phyloP scores from a whole-genome alignment of 2,888 invertebrate genomes.

The Dynastes grantii region DNA sequence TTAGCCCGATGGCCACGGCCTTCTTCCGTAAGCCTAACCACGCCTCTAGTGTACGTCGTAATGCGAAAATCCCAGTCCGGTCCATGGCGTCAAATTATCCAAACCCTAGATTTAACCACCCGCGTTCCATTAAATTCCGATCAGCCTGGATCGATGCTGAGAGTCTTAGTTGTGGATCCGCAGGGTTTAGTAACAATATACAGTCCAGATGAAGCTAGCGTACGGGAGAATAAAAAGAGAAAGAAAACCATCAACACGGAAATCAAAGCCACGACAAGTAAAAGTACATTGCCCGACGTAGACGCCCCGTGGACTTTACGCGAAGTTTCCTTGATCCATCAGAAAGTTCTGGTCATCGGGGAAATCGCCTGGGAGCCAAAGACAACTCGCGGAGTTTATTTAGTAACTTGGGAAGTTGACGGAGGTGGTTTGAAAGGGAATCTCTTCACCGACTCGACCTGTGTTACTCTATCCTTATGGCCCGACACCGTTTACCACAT shows the following conservation, averaged over 20 bases:
- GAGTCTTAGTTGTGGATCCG: slow-evolving; percentile 81
- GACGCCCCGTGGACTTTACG: slow-evolving; percentile 77
- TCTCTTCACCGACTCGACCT: slow-evolving; percentile 85
- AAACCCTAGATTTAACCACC: slow-evolving; percentile 78
- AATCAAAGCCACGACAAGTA: slow-evolving; percentile 72
- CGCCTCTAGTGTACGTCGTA: slow-evolving; percentile 79
- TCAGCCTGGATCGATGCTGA: slow-evolving; percentile 74
- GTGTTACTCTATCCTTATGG: slow-evolving; percentile 86
- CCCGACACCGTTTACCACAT: slow-evolving; percentile 87
- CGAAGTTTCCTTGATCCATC: slow-evolving; percentile 81
- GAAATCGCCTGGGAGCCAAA: slow-evolving; percentile 84
- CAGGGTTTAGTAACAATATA: slow-evolving; percentile 81
- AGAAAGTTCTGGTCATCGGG: slow-evolving; percentile 81
- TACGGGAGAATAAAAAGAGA: slow-evolving; percentile 67
- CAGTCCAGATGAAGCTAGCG: slow-evolving; percentile 78
- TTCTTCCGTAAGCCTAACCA: slow-evolving; percentile 73
- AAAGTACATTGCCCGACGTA: slow-evolving; percentile 70
- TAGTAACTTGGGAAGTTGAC: slow-evolving; percentile 89
- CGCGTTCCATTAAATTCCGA: slow-evolving; percentile 78
- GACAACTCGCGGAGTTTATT: slow-evolving; percentile 79
- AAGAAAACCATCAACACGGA: slow-evolving; percentile 72
- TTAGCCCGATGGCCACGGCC: slow-evolving; percentile 79
- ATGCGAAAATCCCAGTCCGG: slow-evolving; percentile 79
- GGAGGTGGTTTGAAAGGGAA: slow-evolving; percentile 88
- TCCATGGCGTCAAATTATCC: slow-evolving; percentile 79